phyloP scores from a whole-genome alignment of 2,797 vertebrate genomes.

The Glyptemys insculpta region DNA sequence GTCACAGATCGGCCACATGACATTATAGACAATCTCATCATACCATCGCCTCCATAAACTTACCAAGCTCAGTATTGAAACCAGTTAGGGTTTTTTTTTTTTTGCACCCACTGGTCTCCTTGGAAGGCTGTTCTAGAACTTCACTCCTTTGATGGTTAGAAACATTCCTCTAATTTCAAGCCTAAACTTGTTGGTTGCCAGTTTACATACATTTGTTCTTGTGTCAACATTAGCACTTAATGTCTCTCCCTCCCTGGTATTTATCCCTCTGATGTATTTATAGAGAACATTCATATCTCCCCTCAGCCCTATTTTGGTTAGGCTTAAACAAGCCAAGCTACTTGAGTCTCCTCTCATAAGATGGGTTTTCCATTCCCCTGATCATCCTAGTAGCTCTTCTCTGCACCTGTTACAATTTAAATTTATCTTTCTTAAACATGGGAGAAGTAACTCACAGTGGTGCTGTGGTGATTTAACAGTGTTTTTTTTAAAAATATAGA shows the following conservation, averaged over 20 bases:
- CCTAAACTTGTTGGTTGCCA: background rate
- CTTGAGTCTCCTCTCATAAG: background rate
- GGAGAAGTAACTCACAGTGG: background rate
- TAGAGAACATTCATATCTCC: no score
- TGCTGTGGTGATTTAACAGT: background rate
- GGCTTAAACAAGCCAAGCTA: background rate
- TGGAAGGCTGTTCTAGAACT: background rate
- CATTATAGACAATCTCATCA: background rate
- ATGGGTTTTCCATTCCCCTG: background rate
- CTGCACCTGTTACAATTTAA: background rate
- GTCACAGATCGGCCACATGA: background rate
- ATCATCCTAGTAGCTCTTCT: background rate
- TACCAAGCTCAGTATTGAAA: background rate
- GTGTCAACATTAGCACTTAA: background rate
- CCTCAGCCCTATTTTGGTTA: no score
- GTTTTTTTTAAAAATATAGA: background rate
- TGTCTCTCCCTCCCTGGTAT: background rate
- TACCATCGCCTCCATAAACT: background rate
- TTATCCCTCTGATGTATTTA: background rate
- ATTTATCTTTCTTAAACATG: background rate
- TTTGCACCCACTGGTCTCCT: background rate
- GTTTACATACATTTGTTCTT: background rate
- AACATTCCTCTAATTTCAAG: background rate
- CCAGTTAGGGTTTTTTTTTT: background rate
- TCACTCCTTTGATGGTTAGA: background rate